Evolutionary conservation across 2,888 invertebrate genomes (phyloP), one percentile per base, ranked within the genome.

Genomic region (Bibio marci): DNA sequence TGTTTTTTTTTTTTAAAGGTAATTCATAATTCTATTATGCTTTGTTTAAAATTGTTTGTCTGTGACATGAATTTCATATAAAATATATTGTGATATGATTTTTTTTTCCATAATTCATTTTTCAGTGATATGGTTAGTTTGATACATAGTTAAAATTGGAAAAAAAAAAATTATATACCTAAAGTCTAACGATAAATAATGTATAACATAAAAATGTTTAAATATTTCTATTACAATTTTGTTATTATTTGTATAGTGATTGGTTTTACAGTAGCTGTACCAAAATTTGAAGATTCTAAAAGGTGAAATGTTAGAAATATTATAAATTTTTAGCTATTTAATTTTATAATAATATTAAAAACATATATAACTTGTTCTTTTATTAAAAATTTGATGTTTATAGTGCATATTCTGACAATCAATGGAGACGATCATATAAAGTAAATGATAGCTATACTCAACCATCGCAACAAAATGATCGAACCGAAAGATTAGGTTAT

Each of bases 401-500:
- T 4, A 37, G 25, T 31, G n/a, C 27, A 3, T 30, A 37, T 32
- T 17, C 49, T 13, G 55, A 53, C 26, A 44, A 49, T 2, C 53
- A 56, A 41, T 56, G 59, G 55, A 53, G 52, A 43, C 51, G 57
- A 5, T 44, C 52, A 3, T 55, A 57, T 17, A 57, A 57, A 31
- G 34, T 28, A 8, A 46, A 49, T 35, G 47, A 47, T 14, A 46
- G 47, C 3, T 32, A 42, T 8, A 44, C 48, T 19, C 48, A 39
- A 6, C 48, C 54, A 8, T 50, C 55, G 19, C 33, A 38, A 8
- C 56, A 53, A 7, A 59, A 58, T 35, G 62, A 62, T 26, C 54
- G 62, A 10, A 46, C 58, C 22, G 57, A 62, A 43, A 48, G 62
- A 2, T 46, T 62, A 3, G 61, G 62, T 18, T 61, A 55, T 37